These are phyloP conservation scores for Drosophila murphyi DNA, from an alignment of 1,140 invertebrate genomes.

Conservation along the genomic window DNA sequence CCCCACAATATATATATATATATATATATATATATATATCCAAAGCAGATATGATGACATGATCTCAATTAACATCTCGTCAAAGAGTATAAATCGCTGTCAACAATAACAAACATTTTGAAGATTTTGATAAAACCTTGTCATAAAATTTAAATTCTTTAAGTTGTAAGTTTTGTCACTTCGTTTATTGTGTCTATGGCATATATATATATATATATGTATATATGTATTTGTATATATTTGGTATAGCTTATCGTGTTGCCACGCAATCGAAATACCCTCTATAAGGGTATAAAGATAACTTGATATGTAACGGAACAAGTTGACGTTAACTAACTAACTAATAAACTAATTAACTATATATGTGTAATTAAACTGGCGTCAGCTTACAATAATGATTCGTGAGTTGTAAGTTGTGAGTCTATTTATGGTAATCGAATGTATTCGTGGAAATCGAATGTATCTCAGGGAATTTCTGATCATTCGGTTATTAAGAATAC, in stretches of 20 bases:
- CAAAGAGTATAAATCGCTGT: not conserved
- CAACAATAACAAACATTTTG: not conserved
- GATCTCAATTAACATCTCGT: not conserved
- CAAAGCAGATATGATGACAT: not conserved
- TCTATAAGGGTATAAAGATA: not conserved
- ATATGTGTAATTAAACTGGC: slow-evolving; percentile 25
- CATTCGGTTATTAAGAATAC: slow-evolving; percentile 35
- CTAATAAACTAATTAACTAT: slow-evolving; percentile 24
- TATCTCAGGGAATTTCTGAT: slow-evolving; percentile 58
- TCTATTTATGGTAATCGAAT: slow-evolving; percentile 46
- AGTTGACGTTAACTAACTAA: not conserved
- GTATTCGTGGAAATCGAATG: slow-evolving; percentile 33
- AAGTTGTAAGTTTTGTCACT: no score
- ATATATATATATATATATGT: no score
- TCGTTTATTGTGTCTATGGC: no score
- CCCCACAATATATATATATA: not conserved
- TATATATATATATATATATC: not conserved
- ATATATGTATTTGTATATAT: no score
- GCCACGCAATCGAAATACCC: not conserved
- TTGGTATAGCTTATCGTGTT: not conserved
- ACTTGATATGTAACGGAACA: not conserved
- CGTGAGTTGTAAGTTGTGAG: not conserved
- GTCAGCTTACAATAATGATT: slow-evolving; percentile 11
- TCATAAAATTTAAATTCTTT: no score
- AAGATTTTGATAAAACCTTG: no score